Conservation (phyloP, 2,888 invertebrate genomes). For the Acronicta aceris region DNA sequence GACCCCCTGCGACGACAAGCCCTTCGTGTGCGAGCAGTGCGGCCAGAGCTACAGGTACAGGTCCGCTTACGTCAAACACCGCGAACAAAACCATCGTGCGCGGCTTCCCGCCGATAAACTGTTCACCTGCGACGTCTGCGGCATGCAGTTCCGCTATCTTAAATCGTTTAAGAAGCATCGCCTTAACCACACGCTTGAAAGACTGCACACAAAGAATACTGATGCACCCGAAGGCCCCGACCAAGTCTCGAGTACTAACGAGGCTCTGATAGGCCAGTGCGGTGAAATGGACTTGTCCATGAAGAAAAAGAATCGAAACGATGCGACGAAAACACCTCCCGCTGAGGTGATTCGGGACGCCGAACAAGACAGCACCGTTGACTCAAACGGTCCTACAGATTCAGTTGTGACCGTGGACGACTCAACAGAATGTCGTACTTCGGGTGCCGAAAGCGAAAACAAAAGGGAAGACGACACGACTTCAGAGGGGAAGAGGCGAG, state of each 20-base stretch:
- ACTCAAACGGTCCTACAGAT: constrained; percentile 90
- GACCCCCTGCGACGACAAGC: constrained; percentile 93
- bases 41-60: constrained; percentile 97
- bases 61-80: constrained; percentile 93
- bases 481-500: constrained; percentile 72
- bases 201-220: constrained; percentile 92
- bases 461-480: constrained; percentile 74
- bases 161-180: constrained; percentile 97
- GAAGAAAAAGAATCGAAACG: constrained; percentile 80
- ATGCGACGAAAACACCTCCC: constrained; percentile 83
- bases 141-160: constrained; percentile 96
- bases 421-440: constrained; percentile 83
- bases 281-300: constrained; percentile 90
- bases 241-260: constrained; percentile 93
- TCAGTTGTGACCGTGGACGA: constrained; percentile 84
- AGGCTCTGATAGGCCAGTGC: constrained; percentile 88
- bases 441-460: constrained; percentile 79
- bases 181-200: constrained; percentile 95
- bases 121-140: constrained; percentile 97
- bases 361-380: constrained; percentile 93
- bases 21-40: constrained; percentile 97
- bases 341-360: constrained; percentile 85
- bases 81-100: constrained; percentile 96
- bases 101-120: constrained; percentile 96
- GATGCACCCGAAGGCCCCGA: constrained; percentile 89